These are phyloP conservation scores for Brachylomia viminalis DNA, from an alignment of 2,888 invertebrate species.

Conservation along the genomic window DNA sequence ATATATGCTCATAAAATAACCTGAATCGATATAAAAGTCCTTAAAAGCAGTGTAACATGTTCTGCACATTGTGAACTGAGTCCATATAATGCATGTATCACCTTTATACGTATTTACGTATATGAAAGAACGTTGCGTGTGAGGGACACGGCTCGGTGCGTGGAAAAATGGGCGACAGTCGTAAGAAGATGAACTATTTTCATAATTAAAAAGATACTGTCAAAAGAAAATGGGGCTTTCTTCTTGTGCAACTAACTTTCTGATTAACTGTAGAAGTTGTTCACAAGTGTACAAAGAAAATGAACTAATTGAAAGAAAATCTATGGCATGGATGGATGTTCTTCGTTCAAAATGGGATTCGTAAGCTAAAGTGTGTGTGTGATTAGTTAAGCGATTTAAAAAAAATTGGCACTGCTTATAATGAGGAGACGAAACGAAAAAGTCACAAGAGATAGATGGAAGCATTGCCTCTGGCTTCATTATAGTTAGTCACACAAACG, in stretches of 20 bases:
- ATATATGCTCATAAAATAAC: constrained; percentile 17
- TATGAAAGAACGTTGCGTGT: constrained; percentile 44
- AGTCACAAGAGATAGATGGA: not conserved
- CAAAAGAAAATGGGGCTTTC: constrained; percentile 17
- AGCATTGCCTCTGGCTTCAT: not conserved
- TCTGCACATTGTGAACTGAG: constrained; percentile 28
- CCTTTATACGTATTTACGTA: constrained; percentile 47
- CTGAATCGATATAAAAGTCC: constrained; percentile 1
- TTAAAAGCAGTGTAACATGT: constrained; percentile 35
- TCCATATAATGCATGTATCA: constrained; percentile 4
- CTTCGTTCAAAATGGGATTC: not conserved
- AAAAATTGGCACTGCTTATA: no score
- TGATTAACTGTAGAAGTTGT: not conserved
- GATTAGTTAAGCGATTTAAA: no score
- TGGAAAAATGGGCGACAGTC: constrained; percentile 26
- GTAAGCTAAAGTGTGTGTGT: not conserved
- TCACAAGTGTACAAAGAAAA: not conserved
- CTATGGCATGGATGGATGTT: not conserved
- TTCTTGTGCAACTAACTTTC: constrained; percentile 9
- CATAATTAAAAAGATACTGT: not conserved
- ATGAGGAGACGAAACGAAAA: not conserved
- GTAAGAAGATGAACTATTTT: constrained; percentile 22
- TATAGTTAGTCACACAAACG: no score
- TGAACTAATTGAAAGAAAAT: not conserved
- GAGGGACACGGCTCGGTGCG: constrained; percentile 42